Percentiles rank a stretch among this genome's conserved stretches.
Evolutionary conservation across 1,140 invertebrate genomes (phyloP).

Genomic region (Radopholus similis): DNA sequence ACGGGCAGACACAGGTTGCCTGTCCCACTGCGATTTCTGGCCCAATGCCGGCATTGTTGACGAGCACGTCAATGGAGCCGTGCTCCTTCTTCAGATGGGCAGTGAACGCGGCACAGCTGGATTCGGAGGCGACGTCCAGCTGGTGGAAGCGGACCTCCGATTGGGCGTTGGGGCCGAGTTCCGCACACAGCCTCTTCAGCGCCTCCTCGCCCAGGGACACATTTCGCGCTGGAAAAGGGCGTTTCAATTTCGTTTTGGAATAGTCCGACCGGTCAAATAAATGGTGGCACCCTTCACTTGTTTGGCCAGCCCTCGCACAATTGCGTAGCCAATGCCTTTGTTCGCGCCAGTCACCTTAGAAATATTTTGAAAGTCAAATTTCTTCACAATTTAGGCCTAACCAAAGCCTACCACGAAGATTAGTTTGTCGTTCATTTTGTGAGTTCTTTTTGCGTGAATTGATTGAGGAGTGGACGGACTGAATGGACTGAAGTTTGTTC

Average conservation of each 20-base stretch:
- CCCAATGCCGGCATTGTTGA: slow-evolving; percentile 80
- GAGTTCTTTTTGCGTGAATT: too few relatives aligned
- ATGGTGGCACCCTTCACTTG: slow-evolving; percentile 15
- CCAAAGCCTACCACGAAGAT: too few relatives aligned
- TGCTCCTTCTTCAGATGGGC: slow-evolving; percentile 69
- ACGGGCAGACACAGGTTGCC: slow-evolving; percentile 67
- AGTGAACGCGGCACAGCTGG: slow-evolving; percentile 66
- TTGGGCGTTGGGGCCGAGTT: slow-evolving; percentile 8
- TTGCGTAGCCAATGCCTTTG: slow-evolving; percentile 42
- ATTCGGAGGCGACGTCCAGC: slow-evolving; percentile 68
- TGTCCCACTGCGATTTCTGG: slow-evolving; percentile 68
- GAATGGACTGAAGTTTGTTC: too few relatives aligned
- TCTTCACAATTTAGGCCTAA: too few relatives aligned
- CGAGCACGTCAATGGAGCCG: slow-evolving; percentile 73
- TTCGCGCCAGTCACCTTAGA: slow-evolving; percentile 34
- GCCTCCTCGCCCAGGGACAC: slow-evolving; percentile 26
- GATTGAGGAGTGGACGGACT: too few relatives aligned
- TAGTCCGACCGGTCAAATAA: slow-evolving; percentile 38
- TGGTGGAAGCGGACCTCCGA: slow-evolving; percentile 39
- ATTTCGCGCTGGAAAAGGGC: slow-evolving; percentile 35
- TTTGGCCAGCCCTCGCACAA: slow-evolving; percentile 25
- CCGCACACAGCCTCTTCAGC: slow-evolving; percentile 23
- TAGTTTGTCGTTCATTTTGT: too few relatives aligned
- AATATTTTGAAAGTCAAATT: too few relatives aligned
- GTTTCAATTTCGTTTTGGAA: too few relatives aligned